Conservation (phyloP, 2,797 vertebrate species). For the Rhinella marina region DNA sequence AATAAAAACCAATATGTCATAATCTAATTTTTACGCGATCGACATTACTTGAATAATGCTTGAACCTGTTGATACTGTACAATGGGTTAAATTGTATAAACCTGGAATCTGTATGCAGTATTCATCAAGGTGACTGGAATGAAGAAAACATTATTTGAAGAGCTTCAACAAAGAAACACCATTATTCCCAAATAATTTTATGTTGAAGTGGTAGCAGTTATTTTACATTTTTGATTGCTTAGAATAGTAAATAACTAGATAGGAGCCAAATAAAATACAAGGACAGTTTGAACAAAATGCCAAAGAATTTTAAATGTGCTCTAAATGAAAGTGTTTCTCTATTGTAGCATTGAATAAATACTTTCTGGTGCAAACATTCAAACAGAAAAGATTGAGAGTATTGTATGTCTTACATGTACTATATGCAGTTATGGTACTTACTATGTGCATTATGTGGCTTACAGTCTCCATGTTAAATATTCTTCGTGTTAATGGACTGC, state of each 20-base stretch:
- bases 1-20: background rate
- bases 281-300: background rate
- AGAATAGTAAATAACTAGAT: background rate
- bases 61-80: background rate
- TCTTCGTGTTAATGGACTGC: too few species aligned
- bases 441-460: too few species aligned
- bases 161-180: background rate
- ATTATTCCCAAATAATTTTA: constrained; percentile 10
- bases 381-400: too few species aligned
- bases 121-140: background rate
- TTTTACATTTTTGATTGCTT: background rate
- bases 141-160: background rate
- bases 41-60: background rate
- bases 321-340: background rate
- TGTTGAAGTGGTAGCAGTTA: background rate
- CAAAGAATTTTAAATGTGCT: background rate
- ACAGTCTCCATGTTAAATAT: too few species aligned
- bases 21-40: background rate
- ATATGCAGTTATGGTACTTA: too few species aligned
- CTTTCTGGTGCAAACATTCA: too few species aligned
- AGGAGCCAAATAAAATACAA: background rate
- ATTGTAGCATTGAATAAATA: background rate
- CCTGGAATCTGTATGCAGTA: background rate
- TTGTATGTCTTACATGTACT: too few species aligned
- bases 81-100: background rate